Evolutionary conservation across 2,888 invertebrate genomes (phyloP).

Genomic region (Phyllotreta striolata): DNA sequence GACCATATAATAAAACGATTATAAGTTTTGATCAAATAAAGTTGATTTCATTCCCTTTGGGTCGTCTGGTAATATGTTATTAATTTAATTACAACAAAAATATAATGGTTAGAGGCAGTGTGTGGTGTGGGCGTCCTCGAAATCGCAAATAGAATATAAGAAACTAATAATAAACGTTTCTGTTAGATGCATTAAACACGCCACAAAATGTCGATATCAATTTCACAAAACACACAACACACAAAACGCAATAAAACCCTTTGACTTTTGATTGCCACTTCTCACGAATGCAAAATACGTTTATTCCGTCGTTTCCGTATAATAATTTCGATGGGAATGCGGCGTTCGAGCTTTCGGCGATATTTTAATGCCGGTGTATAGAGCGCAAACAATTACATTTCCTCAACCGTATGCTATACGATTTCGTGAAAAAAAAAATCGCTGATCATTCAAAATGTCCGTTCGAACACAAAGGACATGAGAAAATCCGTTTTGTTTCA

Average conservation of each 20-base stretch:
- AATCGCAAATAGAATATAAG: constrained; percentile 23
- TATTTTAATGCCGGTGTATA: background rate
- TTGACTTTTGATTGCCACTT: constrained; percentile 18
- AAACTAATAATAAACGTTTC: constrained; percentile 16
- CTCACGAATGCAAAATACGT: constrained; percentile 16
- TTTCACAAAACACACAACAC: constrained; percentile 24
- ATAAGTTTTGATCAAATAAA: no score
- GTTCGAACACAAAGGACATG: no score
- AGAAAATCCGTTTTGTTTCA: no score
- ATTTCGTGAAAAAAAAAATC: no score
- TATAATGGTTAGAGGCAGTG: no score
- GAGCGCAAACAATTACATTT: no score
- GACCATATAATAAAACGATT: no score
- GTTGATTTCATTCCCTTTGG: no score
- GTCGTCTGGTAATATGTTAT: no score
- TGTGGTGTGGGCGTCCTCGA: background rate
- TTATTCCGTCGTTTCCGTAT: constrained; percentile 1
- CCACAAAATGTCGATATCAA: constrained; percentile 24
- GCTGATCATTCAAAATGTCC: no score
- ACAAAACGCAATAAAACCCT: constrained; percentile 28
- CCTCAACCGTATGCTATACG: no score
- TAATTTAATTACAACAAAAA: no score
- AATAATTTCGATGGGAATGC: background rate
- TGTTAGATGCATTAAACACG: constrained; percentile 25
- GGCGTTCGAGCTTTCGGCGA: background rate